Base-by-base conservation (phyloP, 2,797 vertebrate genomes). In the Threskiornis aethiopicus region DNA sequence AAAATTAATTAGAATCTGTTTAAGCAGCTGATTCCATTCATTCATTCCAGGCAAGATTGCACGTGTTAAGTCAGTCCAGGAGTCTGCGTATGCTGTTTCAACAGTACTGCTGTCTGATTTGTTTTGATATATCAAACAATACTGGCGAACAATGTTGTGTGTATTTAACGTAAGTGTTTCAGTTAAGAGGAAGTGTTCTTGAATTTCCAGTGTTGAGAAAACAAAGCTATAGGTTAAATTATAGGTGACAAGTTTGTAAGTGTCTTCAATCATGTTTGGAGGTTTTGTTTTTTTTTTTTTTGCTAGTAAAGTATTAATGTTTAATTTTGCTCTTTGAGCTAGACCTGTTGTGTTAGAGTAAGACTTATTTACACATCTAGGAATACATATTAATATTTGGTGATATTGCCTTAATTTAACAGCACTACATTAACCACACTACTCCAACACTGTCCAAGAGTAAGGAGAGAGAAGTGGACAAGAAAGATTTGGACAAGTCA, bases 401-500 rank as follows among this genome's bases (percentile, higher is more conserved):
- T 98, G 98, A 98, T 98, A 97, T 98, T 98, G 94, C 97, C 97
- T 99, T 98, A 97, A 98, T 98, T 98, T 97, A 97, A 98, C 98
- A 99, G 99, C 99, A 99, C 98, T 99, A 99, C 98, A 96, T 98
- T 98, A 99, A 98, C 98, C 99, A 99, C 98, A 99, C 98, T 98
- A 98, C 99, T 98, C 98, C 99, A 97, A 91, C 98, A 98, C 98
- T 98, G 98, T 99, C 99, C 98, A 99, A 99, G 98, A 99, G 99
- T 99, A 99, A 99, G 98, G 99, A 99, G 98, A 99, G 98, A 98
- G 99, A 99, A 98, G 97, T 98, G 98, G 99, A 99, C 97, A 99
- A 99, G 99, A 99, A 99, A 99, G 99, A 99, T 61, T 97, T 98
- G 98, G 99, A 99, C 98, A 99, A 98, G 97, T 98, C 98, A 94